Evolutionary conservation across 2,113 vertebrate species (phyloP).

Genomic region (Macrotis lagotis): DNA sequence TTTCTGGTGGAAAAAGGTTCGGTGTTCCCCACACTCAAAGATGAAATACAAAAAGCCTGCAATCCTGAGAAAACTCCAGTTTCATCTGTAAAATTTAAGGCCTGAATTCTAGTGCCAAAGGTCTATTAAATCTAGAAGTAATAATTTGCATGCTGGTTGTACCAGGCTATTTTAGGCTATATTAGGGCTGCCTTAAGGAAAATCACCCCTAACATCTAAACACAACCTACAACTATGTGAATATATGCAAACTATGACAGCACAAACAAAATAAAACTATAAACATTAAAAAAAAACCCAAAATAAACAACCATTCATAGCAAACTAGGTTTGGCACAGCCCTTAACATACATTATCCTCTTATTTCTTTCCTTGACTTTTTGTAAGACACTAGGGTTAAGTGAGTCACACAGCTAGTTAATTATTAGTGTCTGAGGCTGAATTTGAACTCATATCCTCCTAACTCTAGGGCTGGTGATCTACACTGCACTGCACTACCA

Average conservation of each 20-base stretch:
- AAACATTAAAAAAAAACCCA: background rate
- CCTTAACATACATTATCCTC: no score
- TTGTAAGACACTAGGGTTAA: no score
- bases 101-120: background rate
- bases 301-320: background rate
- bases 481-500: no score
- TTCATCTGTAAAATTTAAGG: background rate
- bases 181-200: background rate
- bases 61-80: background rate
- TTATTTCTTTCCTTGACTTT: no score
- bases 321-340: background rate
- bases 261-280: background rate
- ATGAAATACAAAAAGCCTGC: background rate
- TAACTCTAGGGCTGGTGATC: no score
- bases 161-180: background rate
- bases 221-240: background rate
- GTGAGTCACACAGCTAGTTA: no score
- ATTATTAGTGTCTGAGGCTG: no score
- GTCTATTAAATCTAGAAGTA: background rate
- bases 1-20: background rate
- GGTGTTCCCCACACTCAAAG: background rate
- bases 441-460: no score
- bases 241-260: background rate
- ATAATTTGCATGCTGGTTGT: background rate
- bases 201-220: background rate